Base-by-base conservation (phyloP, 2,888 invertebrate species). In the Tortrix viridana region DNA sequence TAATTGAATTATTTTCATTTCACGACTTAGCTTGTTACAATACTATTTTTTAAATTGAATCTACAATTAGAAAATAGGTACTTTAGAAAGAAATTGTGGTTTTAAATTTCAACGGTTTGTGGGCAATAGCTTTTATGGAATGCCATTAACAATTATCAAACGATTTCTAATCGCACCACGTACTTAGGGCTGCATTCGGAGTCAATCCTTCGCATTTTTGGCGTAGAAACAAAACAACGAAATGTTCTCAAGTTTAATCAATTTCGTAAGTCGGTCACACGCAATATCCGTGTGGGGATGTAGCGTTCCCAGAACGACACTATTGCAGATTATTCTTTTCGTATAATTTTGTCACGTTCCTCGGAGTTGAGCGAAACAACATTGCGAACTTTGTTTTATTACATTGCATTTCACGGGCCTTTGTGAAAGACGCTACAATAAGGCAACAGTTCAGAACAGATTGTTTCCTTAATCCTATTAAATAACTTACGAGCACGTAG, bases 341-440 rank as follows among this genome's bases (percentile, higher is more conserved):
- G 52, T 63, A 57, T 63, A 57, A 63, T 63, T 63, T 52, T 46
- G 52, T 57, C 62, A 63, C 57, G 62, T 57, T 57, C 23, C 26
- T 41, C 23, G 52, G 55, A 44, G 54, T 61, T 41, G 55, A 38
- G 47, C 46, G 38, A 52, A 63, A 57, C 50, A 63, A 41, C 56
- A 38, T 57, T 53, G 38, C 52, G 49, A 53, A 57, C 38, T 57
- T 20, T 20, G 49, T 50, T 62, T 62, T 58, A 53, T 57, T 53
- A 58, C 57, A 47, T 48, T 57, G 52, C 32, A 41, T 53, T 47
- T 53, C 47, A 53, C 41, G 18, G 32, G 18, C 43, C 47, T 53
- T 53, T 53, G 20, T 47, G 26, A 23, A 37, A 37, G 52, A 46
- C 16, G 26, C 23, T 19, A 38, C 62, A 46, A 50, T 38, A 44